Percentiles rank a stretch among this genome's conserved stretches.
These are phyloP conservation scores for Petrocephalus microphthalmus DNA, from an alignment of 2,113 vertebrate genomes.

Conservation along the genomic window DNA sequence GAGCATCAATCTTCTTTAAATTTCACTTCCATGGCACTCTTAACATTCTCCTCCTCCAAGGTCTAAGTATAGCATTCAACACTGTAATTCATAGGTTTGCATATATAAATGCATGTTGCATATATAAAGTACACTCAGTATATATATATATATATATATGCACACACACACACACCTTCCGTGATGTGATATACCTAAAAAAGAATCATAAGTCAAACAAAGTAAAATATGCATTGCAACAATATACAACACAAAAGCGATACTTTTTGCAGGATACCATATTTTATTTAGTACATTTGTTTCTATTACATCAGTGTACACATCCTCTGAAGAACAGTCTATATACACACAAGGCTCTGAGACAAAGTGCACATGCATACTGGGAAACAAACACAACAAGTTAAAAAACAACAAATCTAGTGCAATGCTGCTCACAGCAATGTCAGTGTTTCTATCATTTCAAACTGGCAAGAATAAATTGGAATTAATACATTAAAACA, in stretches of 20 bases:
- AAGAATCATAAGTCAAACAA: no score
- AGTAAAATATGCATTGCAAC: not conserved
- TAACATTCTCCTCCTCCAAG: no score
- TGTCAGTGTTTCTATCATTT: constrained; percentile 16
- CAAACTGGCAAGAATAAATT: not conserved
- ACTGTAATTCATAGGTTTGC: not conserved
- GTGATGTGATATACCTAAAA: no score
- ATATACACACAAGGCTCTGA: constrained; percentile 34
- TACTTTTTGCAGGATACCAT: not conserved
- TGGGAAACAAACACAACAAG: constrained; percentile 31
- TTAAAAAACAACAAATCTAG: constrained; percentile 34
- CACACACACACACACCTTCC: no score
- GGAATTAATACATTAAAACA: not conserved
- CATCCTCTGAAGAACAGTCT: constrained; percentile 33
- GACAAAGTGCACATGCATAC: constrained; percentile 33
- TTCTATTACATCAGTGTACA: constrained; percentile 47
- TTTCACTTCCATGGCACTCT: no score
- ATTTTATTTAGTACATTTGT: constrained; percentile 55
- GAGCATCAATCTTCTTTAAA: no score
- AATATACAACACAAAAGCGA: not conserved
- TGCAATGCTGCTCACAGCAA: constrained; percentile 27
- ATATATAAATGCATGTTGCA: no score
- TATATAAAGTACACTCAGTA: no score
- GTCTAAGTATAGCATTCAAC: not conserved
- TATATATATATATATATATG: no score